Conservation (phyloP, 2,113 vertebrate species). For the Ptychochromis oligacanthus region DNA sequence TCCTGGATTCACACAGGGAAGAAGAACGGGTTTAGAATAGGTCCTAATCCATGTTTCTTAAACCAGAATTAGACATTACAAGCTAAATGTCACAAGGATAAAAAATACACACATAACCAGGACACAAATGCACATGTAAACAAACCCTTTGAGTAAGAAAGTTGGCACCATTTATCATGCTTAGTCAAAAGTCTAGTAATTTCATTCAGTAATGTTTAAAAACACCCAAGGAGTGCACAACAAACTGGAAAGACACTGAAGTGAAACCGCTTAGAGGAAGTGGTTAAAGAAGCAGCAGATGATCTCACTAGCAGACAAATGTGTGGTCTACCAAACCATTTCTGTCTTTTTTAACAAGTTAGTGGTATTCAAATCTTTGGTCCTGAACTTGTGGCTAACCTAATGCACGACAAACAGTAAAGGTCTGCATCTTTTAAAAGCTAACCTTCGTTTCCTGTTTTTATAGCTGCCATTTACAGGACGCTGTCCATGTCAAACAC, state of each 20-base stretch:
- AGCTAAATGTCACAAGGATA: not conserved
- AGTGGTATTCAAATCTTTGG: not conserved
- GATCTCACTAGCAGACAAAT: no score
- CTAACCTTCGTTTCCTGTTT: not conserved
- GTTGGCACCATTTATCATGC: no score
- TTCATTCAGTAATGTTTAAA: no score
- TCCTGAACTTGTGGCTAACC: not conserved
- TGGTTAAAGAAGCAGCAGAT: not conserved
- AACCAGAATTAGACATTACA: not conserved
- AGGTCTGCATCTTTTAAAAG: no score
- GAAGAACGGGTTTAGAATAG: not conserved
- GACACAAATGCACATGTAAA: no score
- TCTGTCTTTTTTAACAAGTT: not conserved
- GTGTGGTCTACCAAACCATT: not conserved
- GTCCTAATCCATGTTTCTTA: not conserved
- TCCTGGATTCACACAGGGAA: conserved; percentile 75
- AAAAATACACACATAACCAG: not conserved
- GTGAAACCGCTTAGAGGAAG: not conserved
- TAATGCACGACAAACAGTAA: not conserved
- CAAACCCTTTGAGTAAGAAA: no score
- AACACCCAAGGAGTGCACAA: no score
- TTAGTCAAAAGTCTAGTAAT: no score
- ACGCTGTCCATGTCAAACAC: not conserved
- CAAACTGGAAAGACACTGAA: no score
- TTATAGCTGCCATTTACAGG: not conserved